phyloP scores from a whole-genome alignment of 2,888 invertebrate genomes.

The Adelphocoris suturalis region DNA sequence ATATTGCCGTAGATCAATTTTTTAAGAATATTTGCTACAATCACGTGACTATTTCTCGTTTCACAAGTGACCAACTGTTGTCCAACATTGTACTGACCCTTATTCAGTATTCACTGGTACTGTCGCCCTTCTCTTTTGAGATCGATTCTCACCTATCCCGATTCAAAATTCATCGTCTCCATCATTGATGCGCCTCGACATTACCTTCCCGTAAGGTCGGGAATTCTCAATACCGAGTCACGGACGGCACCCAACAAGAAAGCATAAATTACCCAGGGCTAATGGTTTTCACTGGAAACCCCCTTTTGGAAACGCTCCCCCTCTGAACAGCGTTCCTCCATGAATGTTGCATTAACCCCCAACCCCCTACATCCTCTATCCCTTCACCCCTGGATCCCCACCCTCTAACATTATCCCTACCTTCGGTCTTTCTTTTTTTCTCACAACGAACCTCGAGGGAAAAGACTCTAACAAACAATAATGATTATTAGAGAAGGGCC shows the following conservation, averaged over 20 bases:
- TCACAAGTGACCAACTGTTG: no score
- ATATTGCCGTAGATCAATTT: no score
- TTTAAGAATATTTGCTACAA: no score
- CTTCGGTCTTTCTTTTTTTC: background rate
- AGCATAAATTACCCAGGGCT: background rate
- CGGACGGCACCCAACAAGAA: background rate
- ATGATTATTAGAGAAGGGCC: conserved; percentile 5
- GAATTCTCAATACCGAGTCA: background rate
- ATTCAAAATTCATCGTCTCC: background rate
- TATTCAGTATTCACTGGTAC: background rate
- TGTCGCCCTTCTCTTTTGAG: background rate
- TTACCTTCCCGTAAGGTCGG: conserved; percentile 8
- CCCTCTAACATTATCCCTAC: no score
- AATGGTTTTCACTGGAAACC: conserved; percentile 13
- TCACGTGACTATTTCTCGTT: no score
- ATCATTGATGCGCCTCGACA: conserved; percentile 9
- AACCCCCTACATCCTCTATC: no score
- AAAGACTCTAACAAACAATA: conserved; percentile 18
- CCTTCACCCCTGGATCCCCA: no score
- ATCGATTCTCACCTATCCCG: conserved; percentile 12
- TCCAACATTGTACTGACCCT: background rate
- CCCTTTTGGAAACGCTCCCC: background rate
- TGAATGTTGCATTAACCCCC: background rate
- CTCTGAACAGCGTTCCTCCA: background rate
- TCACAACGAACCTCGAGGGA: background rate